phyloP scores from a whole-genome alignment of 1,140 invertebrate genomes.

The Psix sp. region DNA sequence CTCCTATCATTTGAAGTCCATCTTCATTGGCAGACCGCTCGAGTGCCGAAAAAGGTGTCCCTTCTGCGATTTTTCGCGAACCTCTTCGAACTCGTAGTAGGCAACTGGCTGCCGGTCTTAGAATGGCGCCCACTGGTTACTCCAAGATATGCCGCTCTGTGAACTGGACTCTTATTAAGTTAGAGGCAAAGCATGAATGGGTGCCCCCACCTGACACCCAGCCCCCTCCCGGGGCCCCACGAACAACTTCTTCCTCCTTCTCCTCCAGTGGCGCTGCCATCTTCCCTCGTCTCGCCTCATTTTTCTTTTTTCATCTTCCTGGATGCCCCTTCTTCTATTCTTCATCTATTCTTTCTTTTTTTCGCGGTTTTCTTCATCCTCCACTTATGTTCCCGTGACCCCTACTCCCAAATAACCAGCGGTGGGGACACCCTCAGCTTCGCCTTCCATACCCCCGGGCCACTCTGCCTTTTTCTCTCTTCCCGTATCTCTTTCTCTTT shows the following conservation, averaged over 20 bases:
- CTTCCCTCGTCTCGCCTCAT: constrained; percentile 29
- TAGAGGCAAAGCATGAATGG: constrained; percentile 77
- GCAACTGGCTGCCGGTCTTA: constrained; percentile 61
- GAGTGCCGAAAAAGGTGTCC: not conserved
- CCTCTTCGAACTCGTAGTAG: constrained; percentile 54
- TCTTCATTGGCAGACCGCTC: constrained; percentile 20
- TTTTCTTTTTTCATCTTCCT: constrained; percentile 56
- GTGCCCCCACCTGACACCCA: constrained; percentile 68
- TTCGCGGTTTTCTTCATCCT: constrained; percentile 49
- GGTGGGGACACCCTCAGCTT: constrained; percentile 32
- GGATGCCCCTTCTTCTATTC: constrained; percentile 46
- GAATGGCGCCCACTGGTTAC: constrained; percentile 70
- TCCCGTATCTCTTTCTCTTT: constrained; percentile 19
- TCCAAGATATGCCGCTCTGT: constrained; percentile 73
- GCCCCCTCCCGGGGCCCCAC: constrained; percentile 35
- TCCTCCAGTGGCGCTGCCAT: constrained; percentile 37
- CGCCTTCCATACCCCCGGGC: constrained; percentile 28
- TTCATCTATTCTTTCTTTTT: constrained; percentile 54
- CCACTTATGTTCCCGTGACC: constrained; percentile 37
- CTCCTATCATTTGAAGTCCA: constrained; percentile 57
- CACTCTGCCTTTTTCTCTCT: constrained; percentile 19
- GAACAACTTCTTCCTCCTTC: constrained; percentile 52
- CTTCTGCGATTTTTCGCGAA: constrained; percentile 5
- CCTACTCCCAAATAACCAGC: constrained; percentile 39
- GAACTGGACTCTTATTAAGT: constrained; percentile 74